Evolutionary conservation across 2,888 invertebrate genomes (phyloP).

Genomic region (Homarus gammarus): DNA sequence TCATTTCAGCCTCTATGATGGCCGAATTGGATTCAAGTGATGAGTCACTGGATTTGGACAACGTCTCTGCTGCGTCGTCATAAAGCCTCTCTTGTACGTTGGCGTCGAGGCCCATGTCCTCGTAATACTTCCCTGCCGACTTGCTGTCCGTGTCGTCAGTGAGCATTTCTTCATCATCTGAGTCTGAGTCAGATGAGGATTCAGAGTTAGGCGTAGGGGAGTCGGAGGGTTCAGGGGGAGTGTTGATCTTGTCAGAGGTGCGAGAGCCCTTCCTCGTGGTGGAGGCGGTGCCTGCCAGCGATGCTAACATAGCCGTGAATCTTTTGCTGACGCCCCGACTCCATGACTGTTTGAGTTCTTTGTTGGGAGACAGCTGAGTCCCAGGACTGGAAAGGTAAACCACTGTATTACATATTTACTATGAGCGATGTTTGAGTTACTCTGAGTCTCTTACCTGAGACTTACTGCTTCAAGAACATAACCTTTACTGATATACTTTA

Average conservation of each 20-base stretch:
- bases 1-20: constrained; percentile 66
- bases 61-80: constrained; percentile 27
- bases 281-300: constrained; percentile 24
- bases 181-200: constrained; percentile 23
- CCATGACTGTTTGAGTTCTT: constrained; percentile 44
- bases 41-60: constrained; percentile 17
- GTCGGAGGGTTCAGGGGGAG: neutral
- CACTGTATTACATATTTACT: neutral
- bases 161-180: constrained; percentile 4
- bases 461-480: no score
- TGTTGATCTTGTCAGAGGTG: neutral
- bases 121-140: constrained; percentile 45
- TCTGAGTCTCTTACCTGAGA: no score
- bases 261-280: neutral
- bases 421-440: no score
- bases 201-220: neutral
- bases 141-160: constrained; percentile 52
- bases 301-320: constrained; percentile 31
- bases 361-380: neutral
- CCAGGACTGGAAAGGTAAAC: constrained; percentile 31
- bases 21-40: constrained; percentile 36
- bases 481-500: no score
- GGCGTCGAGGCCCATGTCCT: constrained; percentile 59
- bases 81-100: constrained; percentile 63
- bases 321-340: constrained; percentile 54